Evolutionary conservation across 1,140 invertebrate species (phyloP), one percentile per base, ranked within the genome.

Genomic region (Drosophila erecta): DNA sequence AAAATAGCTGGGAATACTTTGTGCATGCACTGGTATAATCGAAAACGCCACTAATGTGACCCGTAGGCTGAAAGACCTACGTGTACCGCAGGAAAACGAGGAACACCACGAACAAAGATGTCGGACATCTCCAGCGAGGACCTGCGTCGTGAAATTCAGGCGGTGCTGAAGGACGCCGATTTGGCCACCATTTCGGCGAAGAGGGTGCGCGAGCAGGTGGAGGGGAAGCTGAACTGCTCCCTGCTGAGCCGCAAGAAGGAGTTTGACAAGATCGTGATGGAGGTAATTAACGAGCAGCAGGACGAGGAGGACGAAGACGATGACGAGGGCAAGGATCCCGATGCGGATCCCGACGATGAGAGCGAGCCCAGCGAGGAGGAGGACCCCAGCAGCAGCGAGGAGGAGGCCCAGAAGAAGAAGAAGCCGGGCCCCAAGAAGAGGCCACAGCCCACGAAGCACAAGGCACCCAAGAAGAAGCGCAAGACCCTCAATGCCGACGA

Each of bases 121-220:
- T 87, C 86, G 49, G 90, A 91, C 78, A 89, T 91, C 57, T 89
- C 90, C 24, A 85, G 80, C 49, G 87, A 86, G 38, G 77, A 91
- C 54, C 72, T 91, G 22, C 73, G 84, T 15, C 71, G 58, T 40
- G 90, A 91, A 49, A 90, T 91, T 2, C 78, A 90, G 62, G 73
- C 75, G 11, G 97, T 98, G 79, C 94, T 98, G 3, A 97, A 98
- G 93, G 95, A 95, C 93, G 97, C 97, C 5, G 96, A 98, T 91
- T 93, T 98, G 10, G 95, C 95, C 7, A 95, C 95, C 37, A 96
- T 96, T 78, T 97, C 97, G 11, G 96, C 97, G 1, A 98, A 98
- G 85, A 97, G 97, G 93, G 96, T 98, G n/a, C 95, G 97, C 30
- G 95, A 96, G 92, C 95, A 96, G 87, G 93, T 98, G 60, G 97